Evolutionary conservation across 2,797 vertebrate genomes (phyloP).

Genomic region (Rhynchotus rufescens): DNA sequence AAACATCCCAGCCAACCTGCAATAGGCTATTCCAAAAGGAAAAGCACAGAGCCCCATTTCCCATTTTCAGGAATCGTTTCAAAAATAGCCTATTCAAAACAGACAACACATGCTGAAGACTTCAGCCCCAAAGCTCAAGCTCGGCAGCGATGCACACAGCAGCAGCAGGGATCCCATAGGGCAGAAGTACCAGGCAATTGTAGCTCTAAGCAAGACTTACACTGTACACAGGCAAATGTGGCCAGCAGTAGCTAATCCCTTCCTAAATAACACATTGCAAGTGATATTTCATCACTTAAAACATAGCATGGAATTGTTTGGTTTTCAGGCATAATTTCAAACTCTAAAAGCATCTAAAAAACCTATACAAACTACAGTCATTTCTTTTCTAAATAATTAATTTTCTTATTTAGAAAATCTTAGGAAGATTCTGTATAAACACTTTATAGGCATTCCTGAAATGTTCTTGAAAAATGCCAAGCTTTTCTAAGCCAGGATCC

Average conservation of each 20-base stretch:
- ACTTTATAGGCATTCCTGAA: slow-evolving; percentile 61
- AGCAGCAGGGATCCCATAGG: background rate
- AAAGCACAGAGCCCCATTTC: background rate
- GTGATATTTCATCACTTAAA: slow-evolving; percentile 42
- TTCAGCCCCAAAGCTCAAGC: background rate
- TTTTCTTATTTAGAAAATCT: too few relatives aligned
- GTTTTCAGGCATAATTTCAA: slow-evolving; percentile 62
- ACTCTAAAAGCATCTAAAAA: slow-evolving; percentile 38
- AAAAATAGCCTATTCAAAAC: background rate
- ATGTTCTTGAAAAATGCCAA: slow-evolving; percentile 44
- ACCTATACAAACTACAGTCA: slow-evolving; percentile 51
- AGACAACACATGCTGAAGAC: background rate
- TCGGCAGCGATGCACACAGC: background rate
- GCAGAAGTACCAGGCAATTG: background rate
- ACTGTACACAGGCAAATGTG: background rate
- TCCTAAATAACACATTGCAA: background rate
- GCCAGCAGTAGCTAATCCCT: background rate
- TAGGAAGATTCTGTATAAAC: slow-evolving; percentile 22
- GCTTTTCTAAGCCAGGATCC: slow-evolving; percentile 52
- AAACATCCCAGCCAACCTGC: background rate
- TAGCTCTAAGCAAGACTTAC: background rate
- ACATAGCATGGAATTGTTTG: background rate
- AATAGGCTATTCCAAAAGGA: background rate
- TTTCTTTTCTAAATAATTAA: slow-evolving; percentile 59
- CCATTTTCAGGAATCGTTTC: background rate